These are phyloP conservation scores for Maniola hyperantus DNA, from an alignment of 2,888 invertebrate genomes.

Conservation along the genomic window DNA sequence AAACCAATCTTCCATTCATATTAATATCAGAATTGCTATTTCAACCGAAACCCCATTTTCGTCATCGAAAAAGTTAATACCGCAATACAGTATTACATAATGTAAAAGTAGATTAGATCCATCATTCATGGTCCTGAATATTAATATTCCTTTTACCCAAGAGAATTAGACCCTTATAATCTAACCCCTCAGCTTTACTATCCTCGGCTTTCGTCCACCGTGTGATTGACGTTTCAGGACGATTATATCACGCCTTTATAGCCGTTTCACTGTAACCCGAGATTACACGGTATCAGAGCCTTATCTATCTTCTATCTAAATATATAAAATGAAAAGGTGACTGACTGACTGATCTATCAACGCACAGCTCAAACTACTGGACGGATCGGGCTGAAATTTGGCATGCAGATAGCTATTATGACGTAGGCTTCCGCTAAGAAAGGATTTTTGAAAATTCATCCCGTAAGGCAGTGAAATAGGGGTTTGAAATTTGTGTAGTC, in stretches of 20 bases:
- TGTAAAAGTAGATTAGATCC: slow-evolving; percentile 51
- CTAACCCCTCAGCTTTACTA: slow-evolving; percentile 72
- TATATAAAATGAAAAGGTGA: too few relatives aligned
- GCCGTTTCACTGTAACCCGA: slow-evolving; percentile 35
- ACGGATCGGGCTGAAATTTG: too few relatives aligned
- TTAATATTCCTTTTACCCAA: slow-evolving; percentile 70
- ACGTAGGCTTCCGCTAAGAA: too few relatives aligned
- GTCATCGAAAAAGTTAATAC: slow-evolving; percentile 11
- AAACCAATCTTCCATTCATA: too few relatives aligned
- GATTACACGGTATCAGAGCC: slow-evolving; percentile 33
- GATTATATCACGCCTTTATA: slow-evolving; percentile 52
- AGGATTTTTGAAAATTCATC: too few relatives aligned
- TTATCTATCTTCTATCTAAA: too few relatives aligned
- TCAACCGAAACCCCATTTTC: background rate
- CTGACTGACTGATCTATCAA: too few relatives aligned
- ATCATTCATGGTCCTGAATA: slow-evolving; percentile 66
- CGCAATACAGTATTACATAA: slow-evolving; percentile 7
- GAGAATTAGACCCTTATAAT: slow-evolving; percentile 77
- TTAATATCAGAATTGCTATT: background rate
- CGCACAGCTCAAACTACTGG: too few relatives aligned
- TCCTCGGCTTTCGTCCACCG: slow-evolving; percentile 59
- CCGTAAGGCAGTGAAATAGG: too few relatives aligned
- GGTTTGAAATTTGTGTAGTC: too few relatives aligned
- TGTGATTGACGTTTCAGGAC: slow-evolving; percentile 73
- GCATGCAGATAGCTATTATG: too few relatives aligned